Conservation (phyloP, 2,888 invertebrate species). For the Tachina lurida region DNA sequence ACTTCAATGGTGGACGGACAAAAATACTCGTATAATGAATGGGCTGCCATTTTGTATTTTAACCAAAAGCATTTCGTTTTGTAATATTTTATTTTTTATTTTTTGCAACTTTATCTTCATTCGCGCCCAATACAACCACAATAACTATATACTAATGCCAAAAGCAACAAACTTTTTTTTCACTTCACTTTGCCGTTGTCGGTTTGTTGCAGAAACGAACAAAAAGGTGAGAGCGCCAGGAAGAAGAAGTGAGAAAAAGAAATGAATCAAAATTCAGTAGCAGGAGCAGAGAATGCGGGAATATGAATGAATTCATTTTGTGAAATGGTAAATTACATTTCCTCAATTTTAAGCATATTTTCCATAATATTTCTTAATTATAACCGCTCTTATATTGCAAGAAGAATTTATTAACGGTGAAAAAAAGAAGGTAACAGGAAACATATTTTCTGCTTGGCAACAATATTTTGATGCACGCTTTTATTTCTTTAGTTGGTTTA, state of each 20-base stretch:
- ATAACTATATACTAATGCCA: conserved; percentile 57
- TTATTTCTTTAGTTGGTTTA: conserved; percentile 7
- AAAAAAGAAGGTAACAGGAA: conserved; percentile 64
- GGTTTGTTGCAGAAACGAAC: conserved; percentile 44
- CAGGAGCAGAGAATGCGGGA: conserved; percentile 14
- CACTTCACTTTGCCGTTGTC: conserved; percentile 40
- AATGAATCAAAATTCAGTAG: conserved; percentile 3
- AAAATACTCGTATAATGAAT: conserved; percentile 60
- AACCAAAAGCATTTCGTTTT: conserved; percentile 51
- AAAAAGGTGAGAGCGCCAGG: conserved; percentile 61
- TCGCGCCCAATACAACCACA: conserved; percentile 61
- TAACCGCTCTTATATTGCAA: conserved; percentile 70
- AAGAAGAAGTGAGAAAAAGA: conserved; percentile 22
- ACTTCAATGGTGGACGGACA: conserved; percentile 62
- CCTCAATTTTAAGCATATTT: conserved; percentile 74
- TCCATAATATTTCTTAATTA: conserved; percentile 80
- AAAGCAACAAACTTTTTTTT: conserved; percentile 55
- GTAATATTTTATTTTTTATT: too few relatives aligned
- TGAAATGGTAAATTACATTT: conserved; percentile 75
- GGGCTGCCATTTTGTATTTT: conserved; percentile 72
- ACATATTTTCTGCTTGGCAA: conserved; percentile 69
- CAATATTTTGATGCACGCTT: conserved; percentile 55
- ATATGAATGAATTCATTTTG: conserved; percentile 58
- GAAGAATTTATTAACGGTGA: conserved; percentile 55
- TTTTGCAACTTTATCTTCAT: conserved; percentile 35